Evolutionary conservation across 2,888 invertebrate species (phyloP), one percentile per base, ranked within the genome.

Genomic region (Metopia argyrocephala): DNA sequence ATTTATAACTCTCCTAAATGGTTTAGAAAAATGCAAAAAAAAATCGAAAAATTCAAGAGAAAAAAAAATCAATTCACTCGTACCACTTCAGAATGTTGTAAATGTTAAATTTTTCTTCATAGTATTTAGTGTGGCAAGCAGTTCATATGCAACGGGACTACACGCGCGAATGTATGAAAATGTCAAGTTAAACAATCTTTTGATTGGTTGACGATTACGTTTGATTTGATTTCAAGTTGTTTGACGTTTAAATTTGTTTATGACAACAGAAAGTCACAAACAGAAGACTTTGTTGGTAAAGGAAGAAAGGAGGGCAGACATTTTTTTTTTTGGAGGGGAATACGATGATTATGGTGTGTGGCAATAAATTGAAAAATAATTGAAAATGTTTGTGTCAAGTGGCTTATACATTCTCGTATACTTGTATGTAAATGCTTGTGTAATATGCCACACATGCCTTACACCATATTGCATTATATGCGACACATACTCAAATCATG

Each of bases 311-410:
- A 38, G 3, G 15, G 15, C 18, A 48, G 18, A 38, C 38, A 15
- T 38, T 38, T 38, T 38, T 15, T 9, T 38, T 15, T 38, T 3
- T 21, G 21, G 31, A 45, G 31, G 6, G 48, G 38, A 6, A 12
- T 25, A 45, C 2, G 18, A 59, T 15, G 38, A 12, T 3, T 38
- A 48, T 31, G 52, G 18, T 50, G n/a, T n/a, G 45, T 48, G 62
- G 76, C 68, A 86, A 86, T 87, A 87, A 88, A 88, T 87, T 89
- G 87, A 86, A 89, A 89, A 87, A 88, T 87, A 89, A 87, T 89
- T 89, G 87, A 89, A 88, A 88, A 85, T 88, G 85, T 88, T 78
- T 87, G 89, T 86, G 87, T 88, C 87, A 88, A 89, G 89, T 88
- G 87, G 81, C 83, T 70, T n/a, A n/a, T n/a, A n/a, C 66, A 69